Evolutionary conservation across 2,113 vertebrate genomes (phyloP).

Genomic region (Myxocyprinus asiaticus): DNA sequence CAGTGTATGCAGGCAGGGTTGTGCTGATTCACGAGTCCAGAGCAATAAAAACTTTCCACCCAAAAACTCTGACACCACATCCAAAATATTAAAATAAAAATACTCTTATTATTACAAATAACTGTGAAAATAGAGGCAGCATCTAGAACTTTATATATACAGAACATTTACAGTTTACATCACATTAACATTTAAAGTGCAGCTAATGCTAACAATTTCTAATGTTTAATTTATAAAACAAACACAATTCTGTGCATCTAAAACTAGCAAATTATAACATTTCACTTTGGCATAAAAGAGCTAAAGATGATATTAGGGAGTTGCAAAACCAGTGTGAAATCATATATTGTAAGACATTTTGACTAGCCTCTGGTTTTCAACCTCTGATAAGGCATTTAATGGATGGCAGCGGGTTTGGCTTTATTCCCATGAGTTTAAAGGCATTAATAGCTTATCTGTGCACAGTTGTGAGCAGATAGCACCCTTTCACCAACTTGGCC

Average conservation of each 20-base stretch:
- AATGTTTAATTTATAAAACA: no score
- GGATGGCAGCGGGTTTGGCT: slow-evolving; percentile 10
- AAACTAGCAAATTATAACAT: not conserved
- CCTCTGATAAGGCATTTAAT: slow-evolving; percentile 26
- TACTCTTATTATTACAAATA: not conserved
- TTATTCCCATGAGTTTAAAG: slow-evolving; percentile 25
- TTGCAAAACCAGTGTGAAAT: slow-evolving; percentile 8
- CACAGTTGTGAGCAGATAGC: not conserved
- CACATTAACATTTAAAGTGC: no score
- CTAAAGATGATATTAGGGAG: not conserved
- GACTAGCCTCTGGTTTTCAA: slow-evolving; percentile 25
- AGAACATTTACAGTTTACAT: no score
- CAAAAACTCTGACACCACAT: slow-evolving; percentile 30
- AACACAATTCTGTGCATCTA: no score
- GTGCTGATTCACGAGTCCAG: slow-evolving; percentile 54
- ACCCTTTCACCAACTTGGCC: slow-evolving; percentile 34
- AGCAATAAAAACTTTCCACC: slow-evolving; percentile 36
- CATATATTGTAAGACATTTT: not conserved
- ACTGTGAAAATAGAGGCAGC: not conserved
- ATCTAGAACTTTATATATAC: not conserved
- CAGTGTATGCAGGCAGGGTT: slow-evolving; percentile 40
- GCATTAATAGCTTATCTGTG: not conserved
- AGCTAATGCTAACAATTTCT: no score
- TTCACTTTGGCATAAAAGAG: not conserved
- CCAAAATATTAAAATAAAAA: slow-evolving; percentile 2